phyloP scores from a whole-genome alignment of 2,888 invertebrate genomes.

The Prenolepis imparis region DNA sequence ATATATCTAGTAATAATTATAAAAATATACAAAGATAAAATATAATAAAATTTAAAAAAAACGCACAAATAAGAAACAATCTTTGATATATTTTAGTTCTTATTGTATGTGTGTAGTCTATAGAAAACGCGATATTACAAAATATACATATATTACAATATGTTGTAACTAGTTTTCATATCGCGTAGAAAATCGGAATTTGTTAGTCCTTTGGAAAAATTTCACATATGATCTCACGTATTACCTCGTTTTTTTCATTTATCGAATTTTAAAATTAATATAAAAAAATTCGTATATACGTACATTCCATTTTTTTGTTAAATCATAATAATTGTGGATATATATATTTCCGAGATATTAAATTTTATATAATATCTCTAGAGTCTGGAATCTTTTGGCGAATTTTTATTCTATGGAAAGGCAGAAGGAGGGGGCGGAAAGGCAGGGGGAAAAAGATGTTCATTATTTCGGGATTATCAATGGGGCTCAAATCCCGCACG shows the following conservation, averaged over 20 bases:
- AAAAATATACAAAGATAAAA: neutral
- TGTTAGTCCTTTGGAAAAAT: neutral
- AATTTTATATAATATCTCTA: neutral
- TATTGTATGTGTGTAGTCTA: neutral
- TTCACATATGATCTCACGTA: neutral
- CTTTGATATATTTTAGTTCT: neutral
- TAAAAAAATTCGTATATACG: neutral
- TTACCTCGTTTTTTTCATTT: neutral
- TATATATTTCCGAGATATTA: neutral
- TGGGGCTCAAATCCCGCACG: constrained; percentile 24
- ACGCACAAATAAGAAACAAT: neutral
- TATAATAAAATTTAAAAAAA: neutral
- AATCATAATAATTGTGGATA: neutral
- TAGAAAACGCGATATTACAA: neutral
- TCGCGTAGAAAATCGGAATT: neutral
- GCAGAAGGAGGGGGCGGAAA: neutral
- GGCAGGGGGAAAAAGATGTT: neutral
- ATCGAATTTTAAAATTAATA: neutral
- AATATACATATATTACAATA: neutral
- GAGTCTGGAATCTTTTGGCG: neutral
- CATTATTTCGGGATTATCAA: too few relatives aligned
- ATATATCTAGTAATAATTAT: neutral
- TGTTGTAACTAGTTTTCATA: neutral
- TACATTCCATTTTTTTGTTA: neutral
- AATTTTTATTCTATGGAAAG: neutral